Evolutionary conservation across 2,797 vertebrate genomes (phyloP), one percentile per base, ranked within the genome.

Genomic region (Aplochiton taeniatus): DNA sequence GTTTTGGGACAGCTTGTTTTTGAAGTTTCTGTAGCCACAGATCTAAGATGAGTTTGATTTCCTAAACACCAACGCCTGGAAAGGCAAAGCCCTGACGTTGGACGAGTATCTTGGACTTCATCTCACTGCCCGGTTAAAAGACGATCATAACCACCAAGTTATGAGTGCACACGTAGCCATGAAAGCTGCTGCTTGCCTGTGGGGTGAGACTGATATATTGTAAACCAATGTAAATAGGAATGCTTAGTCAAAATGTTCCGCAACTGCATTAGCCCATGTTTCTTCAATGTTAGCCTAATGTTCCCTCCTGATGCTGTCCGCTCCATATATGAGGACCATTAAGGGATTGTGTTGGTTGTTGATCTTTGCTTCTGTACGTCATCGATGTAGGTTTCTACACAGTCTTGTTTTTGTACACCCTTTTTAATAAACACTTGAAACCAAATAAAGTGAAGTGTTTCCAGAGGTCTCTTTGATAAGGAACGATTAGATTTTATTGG

Each of bases 401-500:
- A 67, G 70, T 76, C 58, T 72, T 67, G 64, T 69, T 88, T 90
- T 90, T 89, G 68, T 91, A 86, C 82, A 84, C 63, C 61, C 63
- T 89, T 92, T 91, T 88, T 89, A 92, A 92, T 91, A 91, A 92
- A 92, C 59, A 43, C 65, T 74, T 59, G 42, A 65, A 82, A 83
- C 64, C 50, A 56, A 75, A 56, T 47, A 42, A 58, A 52, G 11
- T 11, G 8, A 11, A 49, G 14, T 43, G 19, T 45, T 42, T 69
- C 16, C 42, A 31, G 9, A 41, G 41, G 54, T 12, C 8, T 48
- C 19, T 48, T 48, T 48, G 9, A 14, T 3, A 6, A 31, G 2
- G 31, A 2, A 2, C 2, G 31, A 31, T 31, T 31, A 3, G 6
- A 31, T 31, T 31, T 31, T 31, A 6, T 31, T 31, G 31, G 31